phyloP scores from a whole-genome alignment of 1,140 invertebrate genomes.

The Halyomorpha halys region DNA sequence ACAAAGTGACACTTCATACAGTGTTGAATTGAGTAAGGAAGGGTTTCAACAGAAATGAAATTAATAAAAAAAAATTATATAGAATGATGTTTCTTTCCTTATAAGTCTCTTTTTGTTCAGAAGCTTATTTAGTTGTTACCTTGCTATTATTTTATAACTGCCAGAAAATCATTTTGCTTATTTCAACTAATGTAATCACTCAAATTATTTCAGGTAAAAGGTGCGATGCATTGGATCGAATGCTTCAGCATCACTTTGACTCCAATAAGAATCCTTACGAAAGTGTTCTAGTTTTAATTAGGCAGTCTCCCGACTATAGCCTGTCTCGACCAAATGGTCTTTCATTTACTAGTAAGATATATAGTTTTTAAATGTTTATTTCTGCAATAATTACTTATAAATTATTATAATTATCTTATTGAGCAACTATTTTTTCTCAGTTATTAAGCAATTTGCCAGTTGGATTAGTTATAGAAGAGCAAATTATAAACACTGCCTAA shows the following conservation, averaged over 20 bases:
- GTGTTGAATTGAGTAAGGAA: too few relatives aligned
- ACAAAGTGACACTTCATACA: too few relatives aligned
- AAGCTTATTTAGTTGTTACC: too few relatives aligned
- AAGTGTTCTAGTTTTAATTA: conserved; percentile 5
- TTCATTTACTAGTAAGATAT: conserved; percentile 21
- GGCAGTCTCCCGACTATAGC: conserved; percentile 19
- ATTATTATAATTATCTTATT: neutral
- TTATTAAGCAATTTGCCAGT: conserved; percentile 48
- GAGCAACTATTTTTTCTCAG: conserved; percentile 34
- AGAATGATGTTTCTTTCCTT: too few relatives aligned
- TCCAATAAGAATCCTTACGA: conserved; percentile 8
- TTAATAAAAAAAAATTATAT: too few relatives aligned
- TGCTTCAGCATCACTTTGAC: conserved; percentile 19
- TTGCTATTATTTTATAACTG: too few relatives aligned
- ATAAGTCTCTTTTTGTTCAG: too few relatives aligned
- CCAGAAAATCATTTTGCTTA: too few relatives aligned
- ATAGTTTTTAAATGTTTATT: neutral
- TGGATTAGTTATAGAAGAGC: conserved; percentile 37
- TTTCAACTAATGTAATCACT: neutral
- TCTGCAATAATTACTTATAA: neutral
- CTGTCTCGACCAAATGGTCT: conserved; percentile 18
- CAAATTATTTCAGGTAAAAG: conserved; percentile 22
- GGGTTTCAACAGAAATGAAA: too few relatives aligned
- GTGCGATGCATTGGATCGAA: conserved; percentile 16
- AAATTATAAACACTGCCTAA: conserved; percentile 37